Evolutionary conservation across 2,113 vertebrate species (phyloP), one percentile per base, ranked within the genome.

Genomic region (Nesogale talazaci): DNA sequence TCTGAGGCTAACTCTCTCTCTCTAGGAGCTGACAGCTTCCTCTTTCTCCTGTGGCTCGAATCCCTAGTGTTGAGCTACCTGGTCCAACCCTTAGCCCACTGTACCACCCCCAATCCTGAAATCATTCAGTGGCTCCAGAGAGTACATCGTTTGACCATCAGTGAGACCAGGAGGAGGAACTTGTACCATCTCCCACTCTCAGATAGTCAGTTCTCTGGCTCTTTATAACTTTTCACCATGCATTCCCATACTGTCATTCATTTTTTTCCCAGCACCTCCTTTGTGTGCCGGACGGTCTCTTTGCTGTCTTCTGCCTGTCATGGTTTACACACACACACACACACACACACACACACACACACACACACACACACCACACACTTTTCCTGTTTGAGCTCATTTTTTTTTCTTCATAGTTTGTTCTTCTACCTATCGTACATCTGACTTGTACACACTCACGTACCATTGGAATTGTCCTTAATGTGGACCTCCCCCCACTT

Each of bases 131-230:
- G 20, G 77, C 2, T 31, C 27, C 78, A 10, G n/a, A 0, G 42
- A 40, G 25, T 16, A 29, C 34, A 23, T 27, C 23, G 0, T 6
- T 31, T 22, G 38, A 42, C 23, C 7, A 4, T 4, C 0, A 40
- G 0, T 6, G 70, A 0, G 1, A 6, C 11, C 10, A 12, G 0
- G 7, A 8, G 15, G 61, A 65, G 27, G 2, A 38, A 16, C n/a
- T 75, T 15, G 1, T 1, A 0, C 0, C 7, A 12, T 4, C 92
- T 81, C 69, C 0, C 0, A 46, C 77, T 81, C 89, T 36, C 38
- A 27, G 36, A 61, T 31, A 46, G 75, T 59, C 81, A 8, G 42
- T 94, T 38, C 94, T 36, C n/a, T 67, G 7, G 72, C n/a, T 80
- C 65, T 69, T 34, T 65, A 10, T 29, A 46, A 1, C 46, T 56